Percentiles rank a stretch among this genome's conserved stretches.
Conservation (phyloP, 2,797 vertebrate species). For the Fundulus diaphanus region DNA sequence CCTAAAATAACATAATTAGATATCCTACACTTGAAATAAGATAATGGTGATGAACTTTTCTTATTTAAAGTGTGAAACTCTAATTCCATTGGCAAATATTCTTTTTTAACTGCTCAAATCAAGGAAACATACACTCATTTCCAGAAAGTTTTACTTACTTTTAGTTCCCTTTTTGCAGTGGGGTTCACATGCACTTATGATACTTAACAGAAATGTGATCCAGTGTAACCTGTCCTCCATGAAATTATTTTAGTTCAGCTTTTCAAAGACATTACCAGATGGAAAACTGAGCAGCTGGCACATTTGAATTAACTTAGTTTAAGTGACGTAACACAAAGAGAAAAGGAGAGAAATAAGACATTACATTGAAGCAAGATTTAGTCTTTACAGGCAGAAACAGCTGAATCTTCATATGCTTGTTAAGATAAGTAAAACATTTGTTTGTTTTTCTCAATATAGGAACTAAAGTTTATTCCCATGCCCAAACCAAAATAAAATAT, state of each 20-base stretch:
- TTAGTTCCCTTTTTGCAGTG: no score
- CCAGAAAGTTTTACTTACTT: no score
- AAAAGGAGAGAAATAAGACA: neutral
- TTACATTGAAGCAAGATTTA: neutral
- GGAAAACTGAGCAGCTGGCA: neutral
- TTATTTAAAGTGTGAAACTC: no score
- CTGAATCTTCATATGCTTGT: neutral
- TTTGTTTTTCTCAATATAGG: neutral
- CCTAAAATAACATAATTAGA: no score
- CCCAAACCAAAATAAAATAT: neutral
- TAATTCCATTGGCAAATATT: no score
- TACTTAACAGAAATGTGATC: neutral
- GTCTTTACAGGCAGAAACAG: neutral
- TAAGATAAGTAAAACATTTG: neutral
- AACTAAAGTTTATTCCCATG: neutral
- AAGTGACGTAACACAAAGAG: slow-evolving; percentile 2
- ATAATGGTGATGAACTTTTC: no score
- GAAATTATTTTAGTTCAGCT: neutral
- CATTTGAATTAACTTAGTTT: neutral
- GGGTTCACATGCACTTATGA: neutral
- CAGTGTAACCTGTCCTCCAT: neutral
- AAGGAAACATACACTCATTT: no score
- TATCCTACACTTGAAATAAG: no score
- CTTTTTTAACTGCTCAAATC: no score
- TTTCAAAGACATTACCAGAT: neutral